phyloP scores from a whole-genome alignment of 2,113 vertebrate genomes.

The Aldabrachelys gigantea region DNA sequence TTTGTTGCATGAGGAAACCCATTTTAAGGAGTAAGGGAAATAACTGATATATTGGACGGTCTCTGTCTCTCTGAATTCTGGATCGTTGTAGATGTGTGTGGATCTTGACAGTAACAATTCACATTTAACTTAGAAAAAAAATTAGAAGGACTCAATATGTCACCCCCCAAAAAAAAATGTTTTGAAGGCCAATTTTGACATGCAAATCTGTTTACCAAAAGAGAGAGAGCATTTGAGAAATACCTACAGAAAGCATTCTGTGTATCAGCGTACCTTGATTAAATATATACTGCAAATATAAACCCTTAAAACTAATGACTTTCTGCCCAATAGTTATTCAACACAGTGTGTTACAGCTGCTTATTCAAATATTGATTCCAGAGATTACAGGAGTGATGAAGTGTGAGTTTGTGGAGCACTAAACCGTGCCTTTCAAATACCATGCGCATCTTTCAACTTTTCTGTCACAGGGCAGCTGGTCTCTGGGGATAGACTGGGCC shows the following conservation, averaged over 20 bases:
- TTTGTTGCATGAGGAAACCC: neutral
- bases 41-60: neutral
- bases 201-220: constrained; percentile 5
- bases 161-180: neutral
- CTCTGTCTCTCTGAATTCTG: neutral
- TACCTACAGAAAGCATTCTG: constrained; percentile 25
- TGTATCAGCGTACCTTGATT: constrained; percentile 12
- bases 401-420: constrained; percentile 28
- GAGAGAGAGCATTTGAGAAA: constrained; percentile 16
- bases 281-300: neutral
- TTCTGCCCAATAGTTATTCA: constrained; percentile 28
- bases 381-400: neutral
- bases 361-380: constrained; percentile 60
- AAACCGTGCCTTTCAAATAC: constrained; percentile 14
- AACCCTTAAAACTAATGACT: constrained; percentile 50
- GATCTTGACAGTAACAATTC: neutral
- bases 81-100: neutral
- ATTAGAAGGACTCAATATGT: rapidly evolving
- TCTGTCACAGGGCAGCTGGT: neutral
- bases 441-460: constrained; percentile 15
- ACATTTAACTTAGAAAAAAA: neutral
- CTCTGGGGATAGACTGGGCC: neutral
- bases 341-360: constrained; percentile 47
- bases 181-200: constrained; percentile 26
- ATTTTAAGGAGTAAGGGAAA: constrained; percentile 6